Evolutionary conservation across 2,797 vertebrate species (phyloP).

Genomic region (Manis crassicaudata): DNA sequence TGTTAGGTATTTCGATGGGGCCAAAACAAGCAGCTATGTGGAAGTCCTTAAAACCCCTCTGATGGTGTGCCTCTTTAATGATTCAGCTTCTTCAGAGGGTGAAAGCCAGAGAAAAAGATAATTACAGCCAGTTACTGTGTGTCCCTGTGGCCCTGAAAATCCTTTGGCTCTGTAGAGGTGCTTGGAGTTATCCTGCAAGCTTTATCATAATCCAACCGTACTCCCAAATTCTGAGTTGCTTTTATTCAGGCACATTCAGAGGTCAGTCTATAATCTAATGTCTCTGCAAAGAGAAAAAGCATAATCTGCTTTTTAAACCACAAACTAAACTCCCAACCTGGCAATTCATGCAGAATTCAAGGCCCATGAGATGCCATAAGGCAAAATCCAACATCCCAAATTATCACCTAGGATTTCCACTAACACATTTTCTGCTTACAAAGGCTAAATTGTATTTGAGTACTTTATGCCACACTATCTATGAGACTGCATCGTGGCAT

Average conservation of each 20-base stretch:
- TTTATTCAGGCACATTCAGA: slow-evolving; percentile 81
- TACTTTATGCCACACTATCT: neutral
- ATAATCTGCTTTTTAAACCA: slow-evolving; percentile 46
- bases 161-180: slow-evolving; percentile 77
- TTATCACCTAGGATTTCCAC: slow-evolving; percentile 52
- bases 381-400: slow-evolving; percentile 34
- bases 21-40: slow-evolving; percentile 84
- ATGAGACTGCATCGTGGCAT: neutral
- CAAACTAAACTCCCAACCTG: slow-evolving; percentile 18
- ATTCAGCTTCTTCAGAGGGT: slow-evolving; percentile 88
- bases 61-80: slow-evolving; percentile 86
- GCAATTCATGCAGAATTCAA: slow-evolving; percentile 23
- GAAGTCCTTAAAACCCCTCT: slow-evolving; percentile 88
- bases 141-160: slow-evolving; percentile 84
- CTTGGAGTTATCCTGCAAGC: slow-evolving; percentile 81
- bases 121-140: slow-evolving; percentile 87
- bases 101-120: slow-evolving; percentile 86
- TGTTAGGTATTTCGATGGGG: slow-evolving; percentile 59
- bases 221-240: slow-evolving; percentile 75
- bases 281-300: slow-evolving; percentile 59
- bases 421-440: slow-evolving; percentile 30
- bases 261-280: slow-evolving; percentile 77
- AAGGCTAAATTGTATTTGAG: neutral
- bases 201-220: slow-evolving; percentile 82
- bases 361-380: neutral